These are phyloP conservation scores for Allobates femoralis DNA, from an alignment of 2,797 vertebrate genomes.

Conservation along the genomic window DNA sequence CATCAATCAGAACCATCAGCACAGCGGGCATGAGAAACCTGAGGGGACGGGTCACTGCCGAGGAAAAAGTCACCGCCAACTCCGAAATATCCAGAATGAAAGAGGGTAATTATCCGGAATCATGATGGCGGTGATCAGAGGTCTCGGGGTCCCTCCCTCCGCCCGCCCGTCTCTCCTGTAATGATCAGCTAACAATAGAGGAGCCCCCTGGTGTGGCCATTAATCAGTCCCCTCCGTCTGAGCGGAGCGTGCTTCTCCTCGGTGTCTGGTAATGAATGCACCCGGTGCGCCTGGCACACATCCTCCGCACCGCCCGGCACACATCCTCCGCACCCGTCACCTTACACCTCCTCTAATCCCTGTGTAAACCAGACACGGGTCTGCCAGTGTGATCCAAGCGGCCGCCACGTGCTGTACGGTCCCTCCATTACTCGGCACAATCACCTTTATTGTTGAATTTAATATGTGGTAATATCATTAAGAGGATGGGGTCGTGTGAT, in stretches of 20 bases:
- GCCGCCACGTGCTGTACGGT: constrained; percentile 40
- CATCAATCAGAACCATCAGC: neutral
- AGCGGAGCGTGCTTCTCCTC: constrained; percentile 25
- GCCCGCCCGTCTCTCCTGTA: neutral
- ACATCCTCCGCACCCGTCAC: constrained; percentile 70
- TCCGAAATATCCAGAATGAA: neutral
- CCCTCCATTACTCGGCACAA: neutral
- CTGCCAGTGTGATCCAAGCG: constrained; percentile 70
- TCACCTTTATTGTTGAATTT: neutral
- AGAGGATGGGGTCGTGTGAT: too few relatives aligned
- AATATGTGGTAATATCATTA: too few relatives aligned
- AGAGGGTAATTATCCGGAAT: neutral
- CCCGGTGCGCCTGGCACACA: constrained; percentile 63
- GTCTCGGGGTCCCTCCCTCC: neutral
- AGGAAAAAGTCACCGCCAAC: neutral
- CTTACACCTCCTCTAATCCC: constrained; percentile 71
- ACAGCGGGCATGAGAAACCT: neutral
- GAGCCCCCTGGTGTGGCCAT: neutral
- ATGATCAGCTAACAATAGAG: constrained; percentile 7
- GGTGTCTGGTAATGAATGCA: constrained; percentile 52
- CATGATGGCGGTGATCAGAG: neutral
- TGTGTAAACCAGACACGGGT: constrained; percentile 71
- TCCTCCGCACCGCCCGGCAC: too few relatives aligned
- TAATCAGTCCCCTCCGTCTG: constrained; percentile 27
- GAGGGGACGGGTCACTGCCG: neutral